Evolutionary conservation across 2,113 vertebrate genomes (phyloP), one percentile per base, ranked within the genome.

Genomic region (Corydoras maculifer): DNA sequence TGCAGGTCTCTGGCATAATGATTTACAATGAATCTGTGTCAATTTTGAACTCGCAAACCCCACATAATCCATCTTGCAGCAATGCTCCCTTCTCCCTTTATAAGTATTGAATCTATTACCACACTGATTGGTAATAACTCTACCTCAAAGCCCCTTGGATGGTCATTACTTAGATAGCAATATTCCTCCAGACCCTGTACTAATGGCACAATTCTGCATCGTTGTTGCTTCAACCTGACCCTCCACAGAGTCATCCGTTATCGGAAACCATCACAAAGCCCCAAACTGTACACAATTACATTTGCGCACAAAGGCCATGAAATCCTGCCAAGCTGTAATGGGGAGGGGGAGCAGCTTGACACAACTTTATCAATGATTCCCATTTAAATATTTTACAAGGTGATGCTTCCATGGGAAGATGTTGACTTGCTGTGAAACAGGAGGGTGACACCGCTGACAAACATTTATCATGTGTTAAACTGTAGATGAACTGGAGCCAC

Each of bases 11-110:
- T 82, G 79, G 88, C 86, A 90, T 90, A 91, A 91, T 91, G 90
- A 91, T 91, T 91, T 90, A 90, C 88, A 85, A 90, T 90, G 88
- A 90, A 91, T 91, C 90, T 89, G 87, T 90, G 90, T 91, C 90
- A 90, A 89, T 90, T 87, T 85, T 89, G 86, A 88, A 89, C 88
- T 90, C 86, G 83, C 84, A 89, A 87, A 89, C 86, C 88, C 84
- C 83, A 82, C 87, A 83, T 89, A 90, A 91, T 91, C 88, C 87
- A 90, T 91, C 90, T 91, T 90, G 86, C 85, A 86, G 86, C 85
- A 87, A 86, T 75, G 80, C 75, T 43, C 57, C 77, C 70, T 77
- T 75, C 80, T 77, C 81, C 77, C 60, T 89, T 84, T 87, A 77
- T 86, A 88, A 88, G 84, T 88, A 88, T 87, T 87, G 86, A 90